Evolutionary conservation across 2,113 vertebrate genomes (phyloP), one percentile per base, ranked within the genome.

Genomic region (Saguinus imperator): DNA sequence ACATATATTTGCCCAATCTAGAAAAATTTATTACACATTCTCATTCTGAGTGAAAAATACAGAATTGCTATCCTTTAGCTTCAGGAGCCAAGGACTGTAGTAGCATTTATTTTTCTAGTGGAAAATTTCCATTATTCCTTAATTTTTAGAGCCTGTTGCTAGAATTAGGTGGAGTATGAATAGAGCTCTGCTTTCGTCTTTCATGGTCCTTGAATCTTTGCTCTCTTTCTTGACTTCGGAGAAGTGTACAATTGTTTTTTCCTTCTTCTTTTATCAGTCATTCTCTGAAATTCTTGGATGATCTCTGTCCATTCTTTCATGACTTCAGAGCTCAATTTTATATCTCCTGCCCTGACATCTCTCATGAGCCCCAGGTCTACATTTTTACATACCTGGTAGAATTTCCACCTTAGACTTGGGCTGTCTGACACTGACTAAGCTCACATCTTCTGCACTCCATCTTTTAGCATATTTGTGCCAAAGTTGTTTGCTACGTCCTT

Each of bases 1-100:
- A 93, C 3, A 50, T 20, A 4, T 87, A 40, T 55, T 75, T 96
- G 9, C 1, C 43, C 58, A 91, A 50, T 29, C 52, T 87, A 95
- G 55, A 90, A 85, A 87, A 58, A 40, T 21, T 1, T 81, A 37
- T 73, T 86, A n/a, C 0, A 29, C 37, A 29, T 20, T 61, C 8
- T 83, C 86, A 18, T 55, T 86, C 93, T 87, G 11, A 87, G 18
- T 68, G 27, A 14, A 98, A 89, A 89, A 81, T 50, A 50, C 6
- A 68, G 6, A 93, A 84, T 91, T 16, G 35, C 14, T 77, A 12
- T 25, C 23, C 21, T 96, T 66, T 87, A 50, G 20, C 11, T 61
- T 92, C 1, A 55, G 83, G 20, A 40, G 55, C 12, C 37, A 16
- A 92, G 48, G 23, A 32, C 48, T 25, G 14, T 27, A 88, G 17